phyloP scores from a whole-genome alignment of 2,113 vertebrate species.

The Oryzias javanicus region DNA sequence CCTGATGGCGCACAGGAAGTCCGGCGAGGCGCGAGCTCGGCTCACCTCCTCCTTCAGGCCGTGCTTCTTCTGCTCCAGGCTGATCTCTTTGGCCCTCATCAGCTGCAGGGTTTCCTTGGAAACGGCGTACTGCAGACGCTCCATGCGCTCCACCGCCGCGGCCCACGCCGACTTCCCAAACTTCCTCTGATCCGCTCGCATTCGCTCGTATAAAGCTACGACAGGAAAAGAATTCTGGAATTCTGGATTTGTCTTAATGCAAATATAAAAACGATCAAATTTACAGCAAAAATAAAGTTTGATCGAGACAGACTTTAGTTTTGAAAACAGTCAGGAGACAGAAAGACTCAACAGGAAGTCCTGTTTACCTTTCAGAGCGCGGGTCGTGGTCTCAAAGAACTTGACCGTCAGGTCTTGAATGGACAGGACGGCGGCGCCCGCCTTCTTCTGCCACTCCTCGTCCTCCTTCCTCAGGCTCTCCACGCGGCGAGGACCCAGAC shows the following conservation, averaged over 20 bases:
- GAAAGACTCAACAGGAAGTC: neutral
- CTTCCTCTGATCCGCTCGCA: conserved; percentile 94
- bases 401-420: conserved; percentile 98
- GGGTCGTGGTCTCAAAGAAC: conserved; percentile 96
- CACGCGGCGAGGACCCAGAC: conserved; percentile 92
- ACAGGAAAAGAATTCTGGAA: neutral
- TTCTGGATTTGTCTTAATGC: too few relatives aligned
- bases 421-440: conserved; percentile 90
- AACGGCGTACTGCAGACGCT: conserved; percentile 90
- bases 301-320: too few relatives aligned
- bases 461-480: conserved; percentile 91
- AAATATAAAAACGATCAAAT: neutral
- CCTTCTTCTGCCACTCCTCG: conserved; percentile 95
- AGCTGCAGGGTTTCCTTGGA: conserved; percentile 96
- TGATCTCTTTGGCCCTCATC: conserved; percentile 97
- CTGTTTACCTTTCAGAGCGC: conserved; percentile 96
- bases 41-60: conserved; percentile 90
- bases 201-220: conserved; percentile 89
- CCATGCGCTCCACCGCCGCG: conserved; percentile 91
- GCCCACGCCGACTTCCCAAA: conserved; percentile 94
- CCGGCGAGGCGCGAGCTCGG: neutral
- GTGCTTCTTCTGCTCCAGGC: conserved; percentile 94
- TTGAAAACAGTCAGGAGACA: too few relatives aligned
- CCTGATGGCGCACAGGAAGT: too few relatives aligned
- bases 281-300: neutral